A percentile compares a stretch with the other conserved stretches of the same genome.
These are phyloP conservation scores for Trichosurus vulpecula DNA, from an alignment of 2,797 vertebrate species.

Conservation along the genomic window DNA sequence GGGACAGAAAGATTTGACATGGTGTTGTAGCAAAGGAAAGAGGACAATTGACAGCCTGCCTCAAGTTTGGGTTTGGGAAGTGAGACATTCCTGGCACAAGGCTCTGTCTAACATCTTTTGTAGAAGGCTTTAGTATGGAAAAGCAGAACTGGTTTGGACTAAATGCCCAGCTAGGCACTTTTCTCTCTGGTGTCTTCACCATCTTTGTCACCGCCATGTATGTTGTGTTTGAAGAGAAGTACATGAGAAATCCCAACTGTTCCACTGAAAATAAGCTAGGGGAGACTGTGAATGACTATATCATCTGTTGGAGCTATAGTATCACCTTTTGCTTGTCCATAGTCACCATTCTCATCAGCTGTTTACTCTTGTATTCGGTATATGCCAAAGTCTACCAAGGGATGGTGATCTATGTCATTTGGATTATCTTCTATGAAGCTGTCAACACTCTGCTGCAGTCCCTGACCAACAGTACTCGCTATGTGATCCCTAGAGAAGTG, in stretches of 20 bases:
- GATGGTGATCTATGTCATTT: constrained; percentile 57
- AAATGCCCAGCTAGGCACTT: constrained; percentile 39
- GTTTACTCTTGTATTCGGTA: constrained; percentile 68
- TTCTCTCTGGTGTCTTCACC: constrained; percentile 72
- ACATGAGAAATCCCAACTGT: constrained; percentile 33
- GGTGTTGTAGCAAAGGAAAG: background rate
- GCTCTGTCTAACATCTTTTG: background rate
- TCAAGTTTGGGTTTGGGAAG: background rate
- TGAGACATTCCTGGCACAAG: background rate
- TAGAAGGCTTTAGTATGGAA: constrained; percentile 26
- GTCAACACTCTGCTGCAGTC: constrained; percentile 18
- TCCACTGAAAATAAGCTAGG: fast-evolving
- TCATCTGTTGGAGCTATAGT: constrained; percentile 33
- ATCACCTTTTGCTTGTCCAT: background rate
- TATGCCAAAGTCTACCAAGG: constrained; percentile 46
- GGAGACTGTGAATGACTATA: fast-evolving
- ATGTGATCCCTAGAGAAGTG: fast-evolving
- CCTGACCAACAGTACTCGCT: background rate
- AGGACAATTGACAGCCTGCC: background rate
- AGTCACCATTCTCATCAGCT: constrained; percentile 48
- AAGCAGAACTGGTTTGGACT: constrained; percentile 62
- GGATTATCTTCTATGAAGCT: constrained; percentile 69
- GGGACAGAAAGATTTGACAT: background rate
- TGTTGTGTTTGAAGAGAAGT: constrained; percentile 73
- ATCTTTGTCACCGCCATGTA: constrained; percentile 69